These are phyloP conservation scores for Hephaestus fuliginosus DNA, from an alignment of 2,797 vertebrate genomes.

Conservation along the genomic window DNA sequence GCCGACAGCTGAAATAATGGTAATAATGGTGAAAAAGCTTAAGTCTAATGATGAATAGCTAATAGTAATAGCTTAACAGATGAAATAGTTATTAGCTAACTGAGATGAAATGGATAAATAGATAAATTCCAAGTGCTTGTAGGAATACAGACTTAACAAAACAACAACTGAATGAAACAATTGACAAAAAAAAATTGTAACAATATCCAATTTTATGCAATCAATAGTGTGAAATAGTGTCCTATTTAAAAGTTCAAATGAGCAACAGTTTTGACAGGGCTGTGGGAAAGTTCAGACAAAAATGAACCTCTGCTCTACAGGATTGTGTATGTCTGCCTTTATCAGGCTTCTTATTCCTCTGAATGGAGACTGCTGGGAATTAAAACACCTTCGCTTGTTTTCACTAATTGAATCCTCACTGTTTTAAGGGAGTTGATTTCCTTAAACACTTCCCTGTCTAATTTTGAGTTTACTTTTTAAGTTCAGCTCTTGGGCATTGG, in stretches of 20 bases:
- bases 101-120: neutral
- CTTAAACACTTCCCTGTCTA: constrained; percentile 58
- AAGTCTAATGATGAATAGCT: neutral
- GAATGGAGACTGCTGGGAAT: constrained; percentile 18
- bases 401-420: constrained; percentile 55
- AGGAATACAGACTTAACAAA: neutral
- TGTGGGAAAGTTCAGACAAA: neutral
- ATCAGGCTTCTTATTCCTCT: constrained; percentile 8
- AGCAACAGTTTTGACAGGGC: neutral
- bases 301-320: neutral
- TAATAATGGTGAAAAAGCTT: neutral
- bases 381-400: constrained; percentile 58
- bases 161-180: neutral
- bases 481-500: constrained; percentile 61
- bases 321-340: neutral
- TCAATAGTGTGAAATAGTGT: neutral
- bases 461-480: constrained; percentile 51
- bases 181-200: neutral
- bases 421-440: constrained; percentile 42
- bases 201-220: neutral
- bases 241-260: neutral
- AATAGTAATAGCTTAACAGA: neutral
- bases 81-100: neutral
- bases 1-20: neutral
- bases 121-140: neutral